A percentile compares a stretch with the other conserved stretches of the same genome.
Conservation (phyloP, 2,888 invertebrate species). For the Lissonota sp. region DNA sequence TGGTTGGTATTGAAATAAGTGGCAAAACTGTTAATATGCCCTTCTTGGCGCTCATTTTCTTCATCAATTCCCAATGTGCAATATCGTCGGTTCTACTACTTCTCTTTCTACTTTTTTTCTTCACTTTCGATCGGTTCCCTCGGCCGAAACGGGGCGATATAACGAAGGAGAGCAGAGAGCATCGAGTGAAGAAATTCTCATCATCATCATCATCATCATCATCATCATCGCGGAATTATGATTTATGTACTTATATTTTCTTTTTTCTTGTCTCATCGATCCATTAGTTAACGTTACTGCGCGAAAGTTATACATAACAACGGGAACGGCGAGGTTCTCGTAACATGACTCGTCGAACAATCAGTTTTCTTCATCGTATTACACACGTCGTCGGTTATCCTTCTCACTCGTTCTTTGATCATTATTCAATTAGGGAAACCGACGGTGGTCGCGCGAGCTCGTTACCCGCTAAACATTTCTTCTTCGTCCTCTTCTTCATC, state of each 20-base stretch:
- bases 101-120: background rate
- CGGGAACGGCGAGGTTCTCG: slow-evolving; percentile 30
- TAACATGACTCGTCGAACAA: slow-evolving; percentile 34
- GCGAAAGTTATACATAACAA: slow-evolving; percentile 34
- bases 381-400: background rate
- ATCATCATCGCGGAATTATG: slow-evolving; percentile 5
- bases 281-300: slow-evolving; percentile 31
- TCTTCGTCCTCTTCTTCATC: slow-evolving; percentile 7
- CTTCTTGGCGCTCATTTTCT: background rate
- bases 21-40: too few species aligned
- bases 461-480: slow-evolving; percentile 41
- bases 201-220: background rate
- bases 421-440: slow-evolving; percentile 50
- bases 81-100: background rate
- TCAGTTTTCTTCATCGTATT: slow-evolving; percentile 12
- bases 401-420: slow-evolving; percentile 36
- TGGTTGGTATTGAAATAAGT: too few species aligned
- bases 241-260: slow-evolving; percentile 18
- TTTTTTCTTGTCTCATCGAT: background rate
- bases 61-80: background rate
- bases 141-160: slow-evolving; percentile 7
- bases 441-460: slow-evolving; percentile 48
- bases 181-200: slow-evolving; percentile 6
- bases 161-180: background rate
- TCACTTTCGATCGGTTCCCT: background rate